phyloP scores from a whole-genome alignment of 2,888 invertebrate species.

The Pollenia amentaria region DNA sequence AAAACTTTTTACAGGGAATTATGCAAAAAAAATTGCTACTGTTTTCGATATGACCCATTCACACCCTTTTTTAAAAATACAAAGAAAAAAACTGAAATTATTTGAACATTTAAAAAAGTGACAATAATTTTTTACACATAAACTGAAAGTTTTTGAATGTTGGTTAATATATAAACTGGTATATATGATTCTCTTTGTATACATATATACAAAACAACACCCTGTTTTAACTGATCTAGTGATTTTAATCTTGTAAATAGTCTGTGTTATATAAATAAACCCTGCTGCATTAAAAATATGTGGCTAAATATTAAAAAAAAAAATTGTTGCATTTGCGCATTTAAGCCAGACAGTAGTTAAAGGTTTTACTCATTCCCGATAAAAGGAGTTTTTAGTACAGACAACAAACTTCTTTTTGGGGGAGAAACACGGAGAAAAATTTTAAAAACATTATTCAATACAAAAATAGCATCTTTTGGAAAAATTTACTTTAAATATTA shows the following conservation, averaged over 20 bases:
- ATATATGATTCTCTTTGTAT: not conserved
- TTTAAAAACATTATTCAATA: not conserved
- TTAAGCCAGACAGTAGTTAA: slow-evolving; percentile 67
- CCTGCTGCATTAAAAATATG: slow-evolving; percentile 21
- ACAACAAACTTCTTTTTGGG: slow-evolving; percentile 14
- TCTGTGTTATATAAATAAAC: slow-evolving; percentile 23
- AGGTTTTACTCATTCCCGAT: slow-evolving; percentile 38
- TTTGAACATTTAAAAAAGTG: slow-evolving; percentile 19
- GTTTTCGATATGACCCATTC: slow-evolving; percentile 73
- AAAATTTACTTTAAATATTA: no score
- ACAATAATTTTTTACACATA: slow-evolving; percentile 32
- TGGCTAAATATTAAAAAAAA: slow-evolving; percentile 29
- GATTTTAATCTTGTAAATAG: slow-evolving; percentile 42
- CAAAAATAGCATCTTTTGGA: not conserved
- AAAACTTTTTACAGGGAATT: slow-evolving; percentile 2
- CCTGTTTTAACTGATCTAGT: slow-evolving; percentile 50
- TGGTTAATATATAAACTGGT: no score
- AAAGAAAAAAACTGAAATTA: slow-evolving; percentile 39
- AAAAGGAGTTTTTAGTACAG: slow-evolving; percentile 6
- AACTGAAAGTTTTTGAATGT: not conserved
- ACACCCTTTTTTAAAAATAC: slow-evolving; percentile 68
- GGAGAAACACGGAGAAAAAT: slow-evolving; percentile 43
- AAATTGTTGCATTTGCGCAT: slow-evolving; percentile 67
- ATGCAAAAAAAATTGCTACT: slow-evolving; percentile 4
- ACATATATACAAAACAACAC: slow-evolving; percentile 14